These are phyloP conservation scores for Perdita meconis DNA, from an alignment of 2,888 invertebrate species.

Conservation along the genomic window DNA sequence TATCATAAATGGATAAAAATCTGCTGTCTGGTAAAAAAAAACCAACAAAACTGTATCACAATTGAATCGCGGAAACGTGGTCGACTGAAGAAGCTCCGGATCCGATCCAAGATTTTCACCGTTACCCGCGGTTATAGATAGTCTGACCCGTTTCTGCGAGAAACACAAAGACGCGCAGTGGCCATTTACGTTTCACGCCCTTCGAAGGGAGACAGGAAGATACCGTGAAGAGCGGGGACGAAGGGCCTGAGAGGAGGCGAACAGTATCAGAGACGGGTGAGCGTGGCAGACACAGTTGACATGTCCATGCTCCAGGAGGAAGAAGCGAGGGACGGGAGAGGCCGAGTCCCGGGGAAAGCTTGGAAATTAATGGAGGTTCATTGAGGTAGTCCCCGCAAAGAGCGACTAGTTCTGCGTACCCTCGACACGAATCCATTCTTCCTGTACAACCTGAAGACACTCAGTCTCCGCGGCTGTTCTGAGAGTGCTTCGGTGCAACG, in stretches of 20 bases:
- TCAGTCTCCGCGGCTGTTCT: constrained; percentile 60
- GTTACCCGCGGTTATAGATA: background rate
- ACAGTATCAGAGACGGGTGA: constrained; percentile 4
- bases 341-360: constrained; percentile 51
- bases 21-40: no score
- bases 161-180: background rate
- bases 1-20: no score
- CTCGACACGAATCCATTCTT: constrained; percentile 70
- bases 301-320: constrained; percentile 36
- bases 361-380: constrained; percentile 71
- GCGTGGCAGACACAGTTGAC: constrained; percentile 33
- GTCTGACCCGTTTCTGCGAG: background rate
- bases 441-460: constrained; percentile 68
- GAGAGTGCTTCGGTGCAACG: constrained; percentile 73
- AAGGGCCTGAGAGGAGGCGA: constrained; percentile 1
- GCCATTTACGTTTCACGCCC: constrained; percentile 8
- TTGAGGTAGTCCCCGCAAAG: constrained; percentile 69
- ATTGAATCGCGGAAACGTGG: no score
- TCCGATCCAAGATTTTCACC: background rate
- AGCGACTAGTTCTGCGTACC: constrained; percentile 66
- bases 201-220: constrained; percentile 5
- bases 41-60: no score
- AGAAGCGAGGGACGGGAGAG: constrained; percentile 10
- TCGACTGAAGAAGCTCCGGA: no score
- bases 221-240: constrained; percentile 13